Base-by-base conservation (phyloP, 2,888 invertebrate species). In the Calameuta filiformis region DNA sequence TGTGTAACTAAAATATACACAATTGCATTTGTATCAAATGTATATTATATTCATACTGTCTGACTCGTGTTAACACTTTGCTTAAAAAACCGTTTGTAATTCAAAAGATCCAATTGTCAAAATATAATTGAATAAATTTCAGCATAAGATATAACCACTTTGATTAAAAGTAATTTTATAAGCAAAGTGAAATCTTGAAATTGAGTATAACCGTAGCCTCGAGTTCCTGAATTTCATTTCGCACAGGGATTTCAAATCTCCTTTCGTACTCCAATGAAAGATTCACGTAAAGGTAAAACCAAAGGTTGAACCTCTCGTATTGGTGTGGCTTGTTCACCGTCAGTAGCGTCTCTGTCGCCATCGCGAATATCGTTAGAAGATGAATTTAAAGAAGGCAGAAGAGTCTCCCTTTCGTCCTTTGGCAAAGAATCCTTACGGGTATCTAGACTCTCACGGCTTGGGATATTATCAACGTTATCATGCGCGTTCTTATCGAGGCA, bases 261-360 rank as follows among this genome's bases (percentile, higher is more conserved):
- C 78, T 79, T 85, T 75, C 83, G 83, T 35, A 85, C 83, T 33
- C 85, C 85, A 69, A 85, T 85, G 56, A 85, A 84, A 31, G 85
- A 85, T 79, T 85, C 85, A 68, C 85, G 78, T 11, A 84, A 76
- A 34, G 85, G 83, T 75, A 85, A 80, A 78, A 85, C 81, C 33
- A 82, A 78, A n/a, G 82, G 80, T 73, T 77, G 74, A 31, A 69
- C 69, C 73, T 77, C 79, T 69, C 77, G 73, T 23, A 71, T n/a
- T 33, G 69, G 56, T 4, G 15, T 73, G 33, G 34, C 68, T 31
- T 69, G 69, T 9, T 77, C 77, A 12, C 77, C 37, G 30, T 79
- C n/a, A 37, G 31, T 31, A 69, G 15, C 69, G 37, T 74, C 73
- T 15, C 33, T 30, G 31, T 68, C 56, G 34, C 69, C n/a, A 23